phyloP scores from a whole-genome alignment of 53 echinoderm and acorn worm genomes.

The Luidia sarsii region DNA sequence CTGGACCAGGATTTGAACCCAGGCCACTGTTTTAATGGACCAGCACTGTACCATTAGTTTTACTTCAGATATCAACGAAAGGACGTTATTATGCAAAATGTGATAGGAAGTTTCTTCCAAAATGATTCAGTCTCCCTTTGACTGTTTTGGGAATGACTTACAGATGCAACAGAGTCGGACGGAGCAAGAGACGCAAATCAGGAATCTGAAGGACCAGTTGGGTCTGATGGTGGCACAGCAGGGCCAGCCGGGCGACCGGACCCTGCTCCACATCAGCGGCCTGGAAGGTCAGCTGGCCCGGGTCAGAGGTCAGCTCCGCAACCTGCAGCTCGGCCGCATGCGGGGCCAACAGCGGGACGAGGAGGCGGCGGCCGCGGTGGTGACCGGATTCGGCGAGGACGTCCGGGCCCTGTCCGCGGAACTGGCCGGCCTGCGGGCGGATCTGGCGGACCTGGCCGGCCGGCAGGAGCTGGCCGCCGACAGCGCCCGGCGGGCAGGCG shows the following conservation, averaged over 20 bases:
- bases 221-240: conserved; percentile 33
- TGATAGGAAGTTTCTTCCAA: too few species aligned
- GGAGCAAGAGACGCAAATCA: conserved; percentile 50
- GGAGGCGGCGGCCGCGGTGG: conserved; percentile 11
- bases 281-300: conserved; percentile 60
- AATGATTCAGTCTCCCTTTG: neutral
- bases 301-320: conserved; percentile 62
- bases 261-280: conserved; percentile 55
- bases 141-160: neutral
- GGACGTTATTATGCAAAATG: too few species aligned
- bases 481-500: conserved; percentile 5
- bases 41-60: too few species aligned
- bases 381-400: conserved; percentile 46
- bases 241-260: conserved; percentile 36
- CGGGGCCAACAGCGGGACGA: conserved; percentile 23
- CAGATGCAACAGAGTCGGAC: conserved; percentile 46
- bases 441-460: conserved; percentile 47
- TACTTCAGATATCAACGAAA: too few species aligned
- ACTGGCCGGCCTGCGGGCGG: conserved; percentile 39
- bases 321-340: conserved; percentile 46
- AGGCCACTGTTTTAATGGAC: too few species aligned
- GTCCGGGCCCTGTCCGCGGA: conserved; percentile 41
- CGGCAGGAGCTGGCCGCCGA: conserved; percentile 33
- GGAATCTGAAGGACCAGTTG: conserved; percentile 46
- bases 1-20: too few species aligned